Percentiles rank a stretch among this genome's conserved stretches.
phyloP scores from a whole-genome alignment of 2,888 invertebrate species.

The Stenodera caucasica region DNA sequence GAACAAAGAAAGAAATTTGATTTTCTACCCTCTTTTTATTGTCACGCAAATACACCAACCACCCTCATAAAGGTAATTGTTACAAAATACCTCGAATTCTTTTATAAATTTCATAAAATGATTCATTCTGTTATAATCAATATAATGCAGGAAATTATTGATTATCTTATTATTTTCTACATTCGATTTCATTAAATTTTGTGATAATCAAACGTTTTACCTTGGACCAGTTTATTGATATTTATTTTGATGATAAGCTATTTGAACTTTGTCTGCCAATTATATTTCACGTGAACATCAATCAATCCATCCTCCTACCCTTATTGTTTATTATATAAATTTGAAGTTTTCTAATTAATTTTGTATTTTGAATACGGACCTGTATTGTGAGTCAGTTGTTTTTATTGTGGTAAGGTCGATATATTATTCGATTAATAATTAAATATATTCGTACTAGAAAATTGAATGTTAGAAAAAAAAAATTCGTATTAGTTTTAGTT shows the following conservation, averaged over 20 bases:
- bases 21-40: not conserved
- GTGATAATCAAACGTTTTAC: not conserved
- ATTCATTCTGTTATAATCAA: not conserved
- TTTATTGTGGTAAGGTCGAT: slow-evolving; percentile 25
- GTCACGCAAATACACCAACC: not conserved
- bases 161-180: not conserved
- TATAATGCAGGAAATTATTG: not conserved
- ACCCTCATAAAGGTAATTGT: not conserved
- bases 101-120: not conserved
- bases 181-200: not conserved
- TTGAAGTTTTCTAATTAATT: no score
- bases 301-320: no score
- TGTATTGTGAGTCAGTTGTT: slow-evolving; percentile 29
- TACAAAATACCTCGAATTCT: not conserved
- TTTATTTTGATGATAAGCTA: not conserved
- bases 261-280: not conserved
- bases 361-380: slow-evolving; percentile 19
- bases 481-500: not conserved
- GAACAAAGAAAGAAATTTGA: not conserved
- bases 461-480: no score
- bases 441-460: no score
- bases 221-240: slow-evolving; percentile 4
- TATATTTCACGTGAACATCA: not conserved
- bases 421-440: not conserved
- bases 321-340: no score